Conservation (phyloP, 53 echinoderm and acorn worm genomes). For the Paracentrotus lividus region DNA sequence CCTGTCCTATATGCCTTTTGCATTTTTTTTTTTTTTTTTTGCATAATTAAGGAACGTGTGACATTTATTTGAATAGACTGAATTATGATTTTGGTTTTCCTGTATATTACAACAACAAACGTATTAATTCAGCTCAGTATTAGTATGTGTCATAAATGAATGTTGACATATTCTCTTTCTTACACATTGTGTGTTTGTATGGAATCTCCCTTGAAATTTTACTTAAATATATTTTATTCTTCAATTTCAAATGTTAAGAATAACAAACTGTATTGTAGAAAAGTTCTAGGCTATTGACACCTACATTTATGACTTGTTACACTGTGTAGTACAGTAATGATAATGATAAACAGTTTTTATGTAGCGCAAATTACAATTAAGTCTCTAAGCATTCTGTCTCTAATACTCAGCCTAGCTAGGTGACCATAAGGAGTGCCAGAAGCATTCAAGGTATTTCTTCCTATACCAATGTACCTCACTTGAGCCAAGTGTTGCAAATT, state of each 20-base stretch:
- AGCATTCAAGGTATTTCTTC: too few species aligned
- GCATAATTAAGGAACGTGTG: background rate
- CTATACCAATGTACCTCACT: too few species aligned
- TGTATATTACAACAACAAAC: background rate
- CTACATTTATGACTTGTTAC: too few species aligned
- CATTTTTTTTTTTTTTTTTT: background rate
- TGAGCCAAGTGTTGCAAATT: too few species aligned
- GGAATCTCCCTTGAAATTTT: background rate
- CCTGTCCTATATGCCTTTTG: background rate
- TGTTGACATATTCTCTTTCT: background rate
- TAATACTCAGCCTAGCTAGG: too few species aligned
- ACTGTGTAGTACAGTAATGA: too few species aligned
- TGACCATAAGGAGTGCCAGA: too few species aligned
- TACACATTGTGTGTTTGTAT: background rate
- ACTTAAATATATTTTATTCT: background rate
- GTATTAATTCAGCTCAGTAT: background rate
- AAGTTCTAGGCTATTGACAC: too few species aligned
- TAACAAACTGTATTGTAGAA: too few species aligned
- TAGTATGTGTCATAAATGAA: background rate
- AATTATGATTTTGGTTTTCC: background rate
- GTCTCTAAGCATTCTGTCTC: too few species aligned
- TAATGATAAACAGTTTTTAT: too few species aligned
- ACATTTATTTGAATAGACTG: background rate
- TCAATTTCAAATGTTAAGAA: background rate
- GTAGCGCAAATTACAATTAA: too few species aligned